Base-by-base conservation (phyloP, 2,797 vertebrate genomes). In the Denticeps clupeoides region DNA sequence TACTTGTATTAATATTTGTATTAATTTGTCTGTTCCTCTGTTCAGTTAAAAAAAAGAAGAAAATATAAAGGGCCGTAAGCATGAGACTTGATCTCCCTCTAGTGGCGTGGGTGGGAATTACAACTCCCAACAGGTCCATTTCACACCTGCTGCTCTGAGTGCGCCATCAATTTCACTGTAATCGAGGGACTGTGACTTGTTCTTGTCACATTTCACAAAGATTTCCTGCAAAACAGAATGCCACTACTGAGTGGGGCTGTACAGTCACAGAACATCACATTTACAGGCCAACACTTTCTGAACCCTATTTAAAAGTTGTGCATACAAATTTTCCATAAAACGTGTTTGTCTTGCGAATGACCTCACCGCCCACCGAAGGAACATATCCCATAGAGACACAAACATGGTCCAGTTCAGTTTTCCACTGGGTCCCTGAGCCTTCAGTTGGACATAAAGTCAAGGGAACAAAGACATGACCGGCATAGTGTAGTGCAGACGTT, bases 321-420 rank as follows among this genome's bases (percentile, higher is more conserved):
- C n/a, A n/a, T n/a, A n/a, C n/a, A n/a, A n/a, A n/a, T n/a, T n/a
- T n/a, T n/a, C n/a, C n/a, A n/a, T n/a, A n/a, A n/a, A n/a, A n/a
- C n/a, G n/a, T n/a, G n/a, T n/a, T n/a, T n/a, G n/a, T n/a, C n/a
- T n/a, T n/a, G n/a, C n/a, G 16, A 7, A 31, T 8, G 8, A 40
- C 50, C 69, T 70, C 49, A 87, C 83, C 62, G 82, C 82, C 83
- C 84, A 83, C 52, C 40, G 71, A 52, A 51, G 52, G 68, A 87
- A 75, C 50, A 74, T 81, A 29, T 76, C 71, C 85, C 85, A 87
- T 46, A 86, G 68, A 35, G 4, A 24, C 66, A 71, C 50, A 47
- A 87, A 85, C 48, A 74, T 78, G 0, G 2, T 3, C 73, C 68
- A 81, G 61, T 59, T 66, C 2, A 85, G 60, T n/a, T n/a, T n/a